Conservation (phyloP, 2,888 invertebrate genomes). For the Cerastis rubricosa region DNA sequence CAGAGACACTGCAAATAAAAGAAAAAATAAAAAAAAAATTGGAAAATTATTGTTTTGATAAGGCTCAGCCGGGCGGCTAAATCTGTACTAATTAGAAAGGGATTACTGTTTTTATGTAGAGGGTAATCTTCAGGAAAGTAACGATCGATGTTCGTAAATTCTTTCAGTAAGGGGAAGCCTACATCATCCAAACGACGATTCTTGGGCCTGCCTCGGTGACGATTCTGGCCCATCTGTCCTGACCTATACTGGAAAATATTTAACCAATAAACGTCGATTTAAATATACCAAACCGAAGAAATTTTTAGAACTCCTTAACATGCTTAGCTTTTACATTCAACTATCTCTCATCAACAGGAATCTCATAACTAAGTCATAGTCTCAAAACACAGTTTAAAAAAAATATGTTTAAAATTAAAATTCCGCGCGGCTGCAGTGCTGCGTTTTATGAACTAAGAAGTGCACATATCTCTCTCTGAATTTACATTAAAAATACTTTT, state of each 20-base stretch:
- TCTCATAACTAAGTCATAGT: slow-evolving; percentile 6
- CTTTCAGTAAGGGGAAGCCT: background rate
- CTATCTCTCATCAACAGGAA: background rate
- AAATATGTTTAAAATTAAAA: slow-evolving; percentile 45
- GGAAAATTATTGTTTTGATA: background rate
- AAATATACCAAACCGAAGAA: background rate
- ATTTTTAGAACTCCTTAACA: background rate
- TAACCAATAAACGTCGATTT: background rate
- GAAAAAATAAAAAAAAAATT: background rate
- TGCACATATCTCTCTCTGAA: slow-evolving; percentile 14
- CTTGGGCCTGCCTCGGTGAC: too few relatives aligned
- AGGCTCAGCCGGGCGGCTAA: background rate
- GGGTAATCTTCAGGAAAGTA: background rate
- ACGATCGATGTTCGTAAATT: background rate
- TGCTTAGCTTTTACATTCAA: background rate
- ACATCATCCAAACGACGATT: too few relatives aligned
- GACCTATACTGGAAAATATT: too few relatives aligned
- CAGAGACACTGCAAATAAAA: background rate
- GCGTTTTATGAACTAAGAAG: slow-evolving; percentile 37
- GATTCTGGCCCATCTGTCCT: too few relatives aligned
- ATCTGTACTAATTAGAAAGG: background rate
- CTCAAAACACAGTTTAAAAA: background rate
- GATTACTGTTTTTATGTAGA: too few relatives aligned
- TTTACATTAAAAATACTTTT: slow-evolving; percentile 8
- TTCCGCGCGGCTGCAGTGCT: slow-evolving; percentile 26